A percentile compares a stretch with the other conserved stretches of the same genome.
These are phyloP conservation scores for Alsophila aescularia DNA, from an alignment of 2,888 invertebrate species.

Conservation along the genomic window DNA sequence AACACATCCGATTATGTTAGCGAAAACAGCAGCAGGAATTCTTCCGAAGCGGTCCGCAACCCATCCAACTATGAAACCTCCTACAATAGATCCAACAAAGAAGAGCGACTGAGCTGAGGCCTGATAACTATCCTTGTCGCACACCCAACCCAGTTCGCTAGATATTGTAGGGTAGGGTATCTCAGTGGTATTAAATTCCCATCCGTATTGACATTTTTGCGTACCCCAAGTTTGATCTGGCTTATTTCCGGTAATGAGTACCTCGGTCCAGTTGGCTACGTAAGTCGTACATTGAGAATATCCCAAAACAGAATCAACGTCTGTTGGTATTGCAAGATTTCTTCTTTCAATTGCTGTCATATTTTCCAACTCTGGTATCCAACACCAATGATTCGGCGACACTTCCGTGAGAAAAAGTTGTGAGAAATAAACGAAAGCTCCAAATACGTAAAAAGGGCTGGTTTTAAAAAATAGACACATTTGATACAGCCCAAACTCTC, in stretches of 20 bases:
- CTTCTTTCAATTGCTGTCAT: conserved; percentile 50
- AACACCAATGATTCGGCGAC: conserved; percentile 58
- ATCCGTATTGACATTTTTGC: conserved; percentile 58
- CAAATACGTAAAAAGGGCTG: conserved; percentile 54
- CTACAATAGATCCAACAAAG: conserved; percentile 66
- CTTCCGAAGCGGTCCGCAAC: conserved; percentile 64
- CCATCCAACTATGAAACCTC: conserved; percentile 65
- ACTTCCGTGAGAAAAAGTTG: conserved; percentile 59
- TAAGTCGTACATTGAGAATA: conserved; percentile 63
- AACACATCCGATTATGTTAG: conserved; percentile 59
- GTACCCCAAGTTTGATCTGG: conserved; percentile 52
- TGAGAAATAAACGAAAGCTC: conserved; percentile 51
- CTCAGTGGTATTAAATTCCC: conserved; percentile 69
- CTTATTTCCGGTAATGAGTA: conserved; percentile 43
- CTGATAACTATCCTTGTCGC: conserved; percentile 63
- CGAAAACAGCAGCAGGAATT: conserved; percentile 57
- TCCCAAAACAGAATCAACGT: conserved; percentile 49
- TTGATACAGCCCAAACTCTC: conserved; percentile 57
- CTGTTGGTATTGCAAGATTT: conserved; percentile 51
- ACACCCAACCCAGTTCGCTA: conserved; percentile 69
- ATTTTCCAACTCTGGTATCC: conserved; percentile 55
- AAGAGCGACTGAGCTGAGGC: conserved; percentile 66
- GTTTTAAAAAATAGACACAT: conserved; percentile 49
- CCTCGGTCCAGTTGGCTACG: conserved; percentile 61
- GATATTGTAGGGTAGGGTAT: conserved; percentile 67